Base-by-base conservation (phyloP, 2,113 vertebrate genomes). In the Xenus cinereus region DNA sequence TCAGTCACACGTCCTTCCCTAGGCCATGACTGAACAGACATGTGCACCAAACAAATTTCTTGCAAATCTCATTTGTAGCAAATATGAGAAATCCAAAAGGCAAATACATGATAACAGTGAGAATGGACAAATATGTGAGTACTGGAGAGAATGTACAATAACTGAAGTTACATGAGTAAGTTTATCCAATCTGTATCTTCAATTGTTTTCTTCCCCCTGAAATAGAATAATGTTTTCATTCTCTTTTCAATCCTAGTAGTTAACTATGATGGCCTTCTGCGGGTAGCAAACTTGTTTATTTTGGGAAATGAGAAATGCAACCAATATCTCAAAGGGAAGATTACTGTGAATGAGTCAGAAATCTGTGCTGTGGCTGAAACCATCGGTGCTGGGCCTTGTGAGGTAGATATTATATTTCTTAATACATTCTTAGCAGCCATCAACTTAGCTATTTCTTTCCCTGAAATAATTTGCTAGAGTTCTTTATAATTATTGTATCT, bases 321-420 rank as follows among this genome's bases (percentile, higher is more conserved):
- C 92, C 98, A 99, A 9, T 98, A 99, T 96, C 99, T 99, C 95
- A 98, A 98, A 97, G 99, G 99, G 46, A 99, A 98, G 91, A 98
- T 99, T 88, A 98, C 98, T 54, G 98, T 99, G 93, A 99, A 98
- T 89, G 98, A 99, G 56, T 99, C 98, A 81, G 99, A 99, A 98
- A 98, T 99, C 94, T 99, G 99, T 95, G 99, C 99, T 51, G 99
- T 99, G 41, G 99, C 99, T 59, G 98, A 97, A 94, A 98, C 98
- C 53, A 97, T 98, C n/a, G 98, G 96, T 87, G 95, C 99, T 93
- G 99, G 99, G 77, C 99, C 99, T 73, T 99, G 99, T 91, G 99
- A 99, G 99, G 99, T 99, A 98, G 98, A 93, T 54, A 84, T 6
- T 23, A 8, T 6, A 39, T 50, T 53, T 86, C 35, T 6, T 63